Evolutionary conservation across 2,113 vertebrate species (phyloP).

Genomic region (Neoarius graeffei): DNA sequence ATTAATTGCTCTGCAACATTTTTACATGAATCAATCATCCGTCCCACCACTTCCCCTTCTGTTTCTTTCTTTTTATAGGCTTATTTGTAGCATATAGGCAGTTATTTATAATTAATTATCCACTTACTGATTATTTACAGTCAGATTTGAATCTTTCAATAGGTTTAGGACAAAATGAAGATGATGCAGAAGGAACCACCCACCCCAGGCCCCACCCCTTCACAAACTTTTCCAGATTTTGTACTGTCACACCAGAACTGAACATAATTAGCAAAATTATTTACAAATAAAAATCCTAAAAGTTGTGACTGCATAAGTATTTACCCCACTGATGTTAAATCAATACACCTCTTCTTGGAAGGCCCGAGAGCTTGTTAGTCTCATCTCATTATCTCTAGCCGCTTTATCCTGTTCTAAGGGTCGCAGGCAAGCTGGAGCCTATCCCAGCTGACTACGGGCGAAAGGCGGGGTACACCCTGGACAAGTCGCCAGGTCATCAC

Average conservation of each 20-base stretch:
- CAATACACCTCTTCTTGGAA: neutral
- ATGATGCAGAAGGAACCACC: neutral
- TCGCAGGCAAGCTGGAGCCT: too few species aligned
- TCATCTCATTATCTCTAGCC: too few species aligned
- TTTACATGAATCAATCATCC: conserved; percentile 16
- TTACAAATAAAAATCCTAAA: too few species aligned
- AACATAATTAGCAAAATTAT: neutral
- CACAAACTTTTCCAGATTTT: neutral
- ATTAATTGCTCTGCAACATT: conserved; percentile 8
- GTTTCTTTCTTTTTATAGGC: neutral
- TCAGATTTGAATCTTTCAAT: neutral
- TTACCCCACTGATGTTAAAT: neutral
- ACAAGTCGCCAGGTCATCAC: too few species aligned
- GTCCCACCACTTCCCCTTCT: conserved; percentile 17
- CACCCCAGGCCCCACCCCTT: neutral
- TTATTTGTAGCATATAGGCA: conserved; percentile 22
- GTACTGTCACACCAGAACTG: neutral
- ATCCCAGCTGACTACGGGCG: too few species aligned
- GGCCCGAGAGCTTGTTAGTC: neutral
- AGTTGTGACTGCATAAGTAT: neutral
- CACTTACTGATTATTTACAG: neutral
- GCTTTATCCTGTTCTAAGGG: too few species aligned
- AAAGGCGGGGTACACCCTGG: too few species aligned
- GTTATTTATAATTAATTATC: neutral
- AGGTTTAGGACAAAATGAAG: neutral